Conservation (phyloP, 2,113 vertebrate species). For the Nothocercus nigrocapillus region DNA sequence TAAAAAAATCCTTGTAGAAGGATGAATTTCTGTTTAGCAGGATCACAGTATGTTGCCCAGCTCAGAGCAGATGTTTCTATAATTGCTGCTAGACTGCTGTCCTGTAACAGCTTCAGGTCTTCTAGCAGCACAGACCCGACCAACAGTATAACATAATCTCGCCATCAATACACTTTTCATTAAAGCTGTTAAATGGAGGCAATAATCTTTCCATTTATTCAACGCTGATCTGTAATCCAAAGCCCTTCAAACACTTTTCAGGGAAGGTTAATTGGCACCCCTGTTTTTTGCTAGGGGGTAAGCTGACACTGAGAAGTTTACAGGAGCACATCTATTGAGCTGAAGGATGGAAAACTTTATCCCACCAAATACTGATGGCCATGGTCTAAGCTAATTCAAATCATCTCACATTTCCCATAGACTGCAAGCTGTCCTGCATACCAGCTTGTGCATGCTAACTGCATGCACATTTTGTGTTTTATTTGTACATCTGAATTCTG, state of each 20-base stretch:
- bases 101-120: slow-evolving; percentile 30
- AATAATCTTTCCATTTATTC: slow-evolving; percentile 4
- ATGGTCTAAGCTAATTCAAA: neutral
- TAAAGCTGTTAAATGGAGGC: slow-evolving; percentile 42
- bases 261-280: neutral
- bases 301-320: slow-evolving; percentile 20
- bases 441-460: neutral
- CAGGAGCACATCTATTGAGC: neutral
- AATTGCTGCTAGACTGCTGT: slow-evolving; percentile 55
- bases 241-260: neutral
- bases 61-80: slow-evolving; percentile 59
- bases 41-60: neutral
- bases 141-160: slow-evolving; percentile 37
- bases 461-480: neutral
- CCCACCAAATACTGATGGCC: neutral
- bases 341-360: neutral
- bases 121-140: slow-evolving; percentile 28
- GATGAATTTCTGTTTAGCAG: neutral
- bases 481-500: neutral
- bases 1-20: neutral
- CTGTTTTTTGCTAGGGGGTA: neutral
- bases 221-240: slow-evolving; percentile 5
- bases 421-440: neutral
- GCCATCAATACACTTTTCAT: neutral
- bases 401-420: accelerated